Evolutionary conservation across 2,797 vertebrate genomes (phyloP), one percentile per base, ranked within the genome.

Genomic region (Menidia menidia): DNA sequence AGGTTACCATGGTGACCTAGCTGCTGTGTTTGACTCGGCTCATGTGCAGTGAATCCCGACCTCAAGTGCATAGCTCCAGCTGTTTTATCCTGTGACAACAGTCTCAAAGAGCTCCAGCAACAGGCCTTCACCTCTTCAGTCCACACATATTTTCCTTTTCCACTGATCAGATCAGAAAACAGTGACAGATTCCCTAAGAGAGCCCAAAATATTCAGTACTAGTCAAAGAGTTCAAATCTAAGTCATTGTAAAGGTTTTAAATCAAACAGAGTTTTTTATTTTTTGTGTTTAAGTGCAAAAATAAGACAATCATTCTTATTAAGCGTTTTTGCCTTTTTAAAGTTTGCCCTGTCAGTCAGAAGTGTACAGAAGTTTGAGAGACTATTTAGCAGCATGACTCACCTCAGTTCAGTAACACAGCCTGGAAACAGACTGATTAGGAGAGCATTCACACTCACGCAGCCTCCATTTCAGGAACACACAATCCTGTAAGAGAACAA

Each of bases 121-220:
- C 62, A 74, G 77, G 59, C 71, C 68, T 83, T 73, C 41, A 85
- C 81, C 87, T 87, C 71, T 88, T 78, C 87, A 88, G 88, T 88
- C 82, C 53, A 80, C 66, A 25, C 48, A 1, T 25, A 25, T 25
- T 25, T 25, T 25, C 25, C 25, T 25, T 25, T 25, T 25, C 25
- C 25, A 25, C 25, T 25, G 25, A 25, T 25, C 25, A 25, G 13
- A 2, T 15, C 6, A 44, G 3, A 33, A 19, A n/a, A 18, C 45
- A 48, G 2, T n/a, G 45, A 48, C 15, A 60, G 43, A 47, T 4
- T 12, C 16, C 15, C 30, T 7, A 16, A 45, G 19, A 50, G 14
- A 10, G 16, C 25, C 58, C 31, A 19, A 39, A 25, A 50, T 50
- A 3, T 25, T 25, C 2, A 10, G 12, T 50, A 50, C 25, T 50